Percentiles rank a stretch among this genome's conserved stretches.
Evolutionary conservation across 1,140 invertebrate genomes (phyloP).

Genomic region (Stratiolaelaps scimitus): DNA sequence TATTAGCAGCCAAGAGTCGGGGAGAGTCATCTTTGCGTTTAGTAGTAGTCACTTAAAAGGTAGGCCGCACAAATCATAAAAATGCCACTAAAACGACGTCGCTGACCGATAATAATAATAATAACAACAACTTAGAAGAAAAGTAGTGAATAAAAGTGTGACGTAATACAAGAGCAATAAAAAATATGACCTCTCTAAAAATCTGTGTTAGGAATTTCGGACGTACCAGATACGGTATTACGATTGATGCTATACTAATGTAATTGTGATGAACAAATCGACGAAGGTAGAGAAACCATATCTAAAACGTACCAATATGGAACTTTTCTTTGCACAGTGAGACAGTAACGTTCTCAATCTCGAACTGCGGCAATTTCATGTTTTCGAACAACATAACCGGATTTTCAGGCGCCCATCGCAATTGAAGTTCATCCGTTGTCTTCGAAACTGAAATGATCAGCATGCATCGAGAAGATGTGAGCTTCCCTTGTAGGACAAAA

Average conservation of each 20-base stretch:
- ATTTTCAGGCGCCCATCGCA: slow-evolving; percentile 58
- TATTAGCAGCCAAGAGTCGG: too few relatives aligned
- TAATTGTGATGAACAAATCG: slow-evolving; percentile 3
- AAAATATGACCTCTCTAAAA: not conserved
- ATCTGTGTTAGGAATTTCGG: not conserved
- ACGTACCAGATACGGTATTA: not conserved
- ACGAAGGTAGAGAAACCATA: too few relatives aligned
- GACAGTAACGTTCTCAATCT: slow-evolving; percentile 38
- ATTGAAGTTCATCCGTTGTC: slow-evolving; percentile 48
- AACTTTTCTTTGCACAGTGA: slow-evolving; percentile 46
- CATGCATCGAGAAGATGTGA: not conserved
- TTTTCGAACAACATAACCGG: slow-evolving; percentile 60
- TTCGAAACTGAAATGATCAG: slow-evolving; percentile 36
- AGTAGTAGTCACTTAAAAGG: too few relatives aligned
- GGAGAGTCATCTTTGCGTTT: too few relatives aligned
- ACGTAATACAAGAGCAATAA: too few relatives aligned
- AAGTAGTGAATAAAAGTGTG: too few relatives aligned
- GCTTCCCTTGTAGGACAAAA: too few relatives aligned
- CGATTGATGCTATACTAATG: not conserved
- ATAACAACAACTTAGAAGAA: too few relatives aligned
- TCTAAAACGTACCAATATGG: slow-evolving; percentile 43
- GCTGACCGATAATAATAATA: too few relatives aligned
- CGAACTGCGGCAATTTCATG: slow-evolving; percentile 65
- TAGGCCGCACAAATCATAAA: too few relatives aligned
- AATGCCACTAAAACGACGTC: too few relatives aligned